phyloP scores from a whole-genome alignment of 1,140 invertebrate genomes.

The Drosophila tani region DNA sequence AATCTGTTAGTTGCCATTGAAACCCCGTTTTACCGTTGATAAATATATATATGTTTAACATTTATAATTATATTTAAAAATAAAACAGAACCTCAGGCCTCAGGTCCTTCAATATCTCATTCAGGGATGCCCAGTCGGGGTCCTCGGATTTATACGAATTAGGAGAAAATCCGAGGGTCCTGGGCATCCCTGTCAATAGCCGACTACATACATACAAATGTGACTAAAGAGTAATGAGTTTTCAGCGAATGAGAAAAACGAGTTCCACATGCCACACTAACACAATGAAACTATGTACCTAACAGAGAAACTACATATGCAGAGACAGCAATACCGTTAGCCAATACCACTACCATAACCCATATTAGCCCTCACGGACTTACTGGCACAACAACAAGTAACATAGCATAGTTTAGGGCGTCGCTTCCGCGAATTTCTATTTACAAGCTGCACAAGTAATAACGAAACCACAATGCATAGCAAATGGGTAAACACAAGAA shows the following conservation, averaged over 20 bases:
- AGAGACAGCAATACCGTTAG: slow-evolving; percentile 36
- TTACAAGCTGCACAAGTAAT: slow-evolving; percentile 61
- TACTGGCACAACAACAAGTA: slow-evolving; percentile 5
- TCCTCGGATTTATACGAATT: neutral
- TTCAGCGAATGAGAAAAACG: slow-evolving; percentile 32
- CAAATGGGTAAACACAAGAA: slow-evolving; percentile 36
- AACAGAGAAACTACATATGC: slow-evolving; percentile 75
- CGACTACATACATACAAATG: neutral
- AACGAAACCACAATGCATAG: slow-evolving; percentile 27
- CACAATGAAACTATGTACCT: slow-evolving; percentile 82
- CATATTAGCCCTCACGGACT: slow-evolving; percentile 13
- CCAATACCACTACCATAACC: slow-evolving; percentile 16
- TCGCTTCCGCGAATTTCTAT: slow-evolving; percentile 69
- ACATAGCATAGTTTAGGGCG: slow-evolving; percentile 48
- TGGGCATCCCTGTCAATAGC: slow-evolving; percentile 8
- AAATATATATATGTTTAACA: slow-evolving; percentile 8
- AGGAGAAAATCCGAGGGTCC: neutral
- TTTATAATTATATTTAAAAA: slow-evolving; percentile 11
- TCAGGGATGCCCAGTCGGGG: neutral
- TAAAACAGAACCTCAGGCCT: neutral
- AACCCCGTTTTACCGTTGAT: neutral
- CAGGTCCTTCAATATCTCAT: neutral
- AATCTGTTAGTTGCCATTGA: slow-evolving; percentile 7
- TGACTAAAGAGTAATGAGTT: slow-evolving; percentile 54
- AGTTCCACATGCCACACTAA: slow-evolving; percentile 57